phyloP scores from a whole-genome alignment of 2,113 vertebrate species.

The Apus apus region DNA sequence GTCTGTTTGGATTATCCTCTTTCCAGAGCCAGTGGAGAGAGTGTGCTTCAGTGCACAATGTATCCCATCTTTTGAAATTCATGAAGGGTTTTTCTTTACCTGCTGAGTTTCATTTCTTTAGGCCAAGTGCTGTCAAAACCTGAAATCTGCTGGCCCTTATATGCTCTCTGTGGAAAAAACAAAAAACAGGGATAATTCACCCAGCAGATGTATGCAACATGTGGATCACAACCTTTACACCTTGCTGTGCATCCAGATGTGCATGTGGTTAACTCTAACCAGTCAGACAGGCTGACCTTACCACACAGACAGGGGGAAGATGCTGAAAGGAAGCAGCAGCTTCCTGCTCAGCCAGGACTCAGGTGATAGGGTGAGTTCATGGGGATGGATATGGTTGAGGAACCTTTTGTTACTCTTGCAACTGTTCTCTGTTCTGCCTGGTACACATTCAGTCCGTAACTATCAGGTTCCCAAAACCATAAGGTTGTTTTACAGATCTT shows the following conservation, averaged over 20 bases:
- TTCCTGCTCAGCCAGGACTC: not conserved
- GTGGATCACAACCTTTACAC: not conserved
- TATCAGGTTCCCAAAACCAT: not conserved
- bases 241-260: not conserved
- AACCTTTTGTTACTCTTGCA: not conserved
- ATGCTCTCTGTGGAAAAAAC: not conserved
- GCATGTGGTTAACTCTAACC: not conserved
- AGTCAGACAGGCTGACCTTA: not conserved
- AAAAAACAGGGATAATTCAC: not conserved
- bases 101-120: constrained; percentile 28
- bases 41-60: not conserved
- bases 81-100: not conserved
- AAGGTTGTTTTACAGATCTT: not conserved
- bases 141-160: not conserved
- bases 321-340: not conserved
- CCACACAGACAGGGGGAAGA: not conserved
- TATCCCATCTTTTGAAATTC: not conserved
- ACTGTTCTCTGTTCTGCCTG: not conserved
- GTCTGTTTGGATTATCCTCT: not conserved
- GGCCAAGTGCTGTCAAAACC: constrained; percentile 13
- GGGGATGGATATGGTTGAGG: not conserved
- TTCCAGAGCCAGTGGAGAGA: not conserved
- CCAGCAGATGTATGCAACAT: not conserved
- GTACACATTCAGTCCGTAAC: not conserved
- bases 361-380: not conserved